Base-by-base conservation (phyloP, 1,140 invertebrate species). In the Brachionus paranguensis region DNA sequence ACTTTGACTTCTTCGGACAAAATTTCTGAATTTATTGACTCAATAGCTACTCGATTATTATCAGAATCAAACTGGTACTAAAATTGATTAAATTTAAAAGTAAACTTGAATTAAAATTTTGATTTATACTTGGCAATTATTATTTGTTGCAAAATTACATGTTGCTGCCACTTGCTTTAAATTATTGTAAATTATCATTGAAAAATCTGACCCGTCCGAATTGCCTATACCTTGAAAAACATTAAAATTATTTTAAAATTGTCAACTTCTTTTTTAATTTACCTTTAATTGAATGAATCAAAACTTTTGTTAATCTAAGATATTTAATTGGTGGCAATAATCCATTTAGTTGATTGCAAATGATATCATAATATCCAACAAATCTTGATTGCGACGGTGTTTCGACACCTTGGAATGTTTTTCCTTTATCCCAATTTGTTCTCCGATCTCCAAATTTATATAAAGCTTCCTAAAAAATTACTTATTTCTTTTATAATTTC, bases 341-440 rank as follows among this genome's bases (percentile, higher is more conserved):
- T n/a, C 89, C 86, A 84, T 86, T 85, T 74, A 87, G 88, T 53
- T 88, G 87, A 60, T 89, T 89, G 84, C 90, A 89, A 37, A 91
- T 86, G 74, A 87, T 87, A 85, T 91, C 90, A 87, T 90, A 92
- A 86, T 92, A 92, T 3, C 89, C 89, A 24, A 92, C 91, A 87
- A 91, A 92, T 11, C 91, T 89, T 87, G 90, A 91, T 90, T 91
- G 86, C 11, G 87, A 85, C 3, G 90, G 90, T 72, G 90, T 92
- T 87, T 92, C 91, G 5, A 92, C 91, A 29, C 91, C 91, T 87
- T 92, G 91, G 86, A 91, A 92, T 76, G 90, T 90, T 14, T 85
- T 87, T 7, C 91, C 91, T 45, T 90, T 88, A 83, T 87, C 88
- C 14, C 89, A 87, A 86, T 92, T 91, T 60, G 91, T 92, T 84